These are phyloP conservation scores for Melanargia galathea DNA, from an alignment of 2,888 invertebrate species.

Conservation along the genomic window DNA sequence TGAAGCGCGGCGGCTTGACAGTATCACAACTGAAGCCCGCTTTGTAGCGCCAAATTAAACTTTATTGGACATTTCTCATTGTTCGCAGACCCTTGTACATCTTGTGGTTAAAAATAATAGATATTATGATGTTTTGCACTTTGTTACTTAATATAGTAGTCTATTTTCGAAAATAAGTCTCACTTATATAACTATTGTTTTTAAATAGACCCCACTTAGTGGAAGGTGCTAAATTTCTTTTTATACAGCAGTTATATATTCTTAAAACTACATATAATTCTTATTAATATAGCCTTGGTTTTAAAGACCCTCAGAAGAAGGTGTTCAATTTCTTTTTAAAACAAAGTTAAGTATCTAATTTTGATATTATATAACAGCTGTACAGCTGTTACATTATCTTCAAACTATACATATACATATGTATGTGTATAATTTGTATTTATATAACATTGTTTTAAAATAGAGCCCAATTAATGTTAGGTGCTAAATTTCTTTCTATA, in stretches of 20 bases:
- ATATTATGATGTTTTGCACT: constrained; percentile 27
- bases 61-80: constrained; percentile 78
- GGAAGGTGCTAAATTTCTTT: neutral
- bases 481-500: neutral
- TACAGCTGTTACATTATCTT: too few species aligned
- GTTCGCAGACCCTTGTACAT: constrained; percentile 45
- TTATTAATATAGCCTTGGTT: too few species aligned
- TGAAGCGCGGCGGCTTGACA: constrained; percentile 68
- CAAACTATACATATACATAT: too few species aligned
- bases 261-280: neutral
- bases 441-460: neutral
- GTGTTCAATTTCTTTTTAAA: too few species aligned
- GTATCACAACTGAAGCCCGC: constrained; percentile 65
- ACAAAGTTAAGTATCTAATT: too few species aligned
- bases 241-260: neutral
- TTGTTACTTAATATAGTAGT: neutral
- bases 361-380: too few species aligned
- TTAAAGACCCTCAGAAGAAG: too few species aligned
- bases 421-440: too few species aligned
- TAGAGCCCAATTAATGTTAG: neutral
- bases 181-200: neutral
- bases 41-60: constrained; percentile 69
- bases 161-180: neutral
- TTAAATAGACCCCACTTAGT: neutral
- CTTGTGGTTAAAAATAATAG: constrained; percentile 7